Base-by-base conservation (phyloP, 1,140 invertebrate species). In the Penaeus japonicus region DNA sequence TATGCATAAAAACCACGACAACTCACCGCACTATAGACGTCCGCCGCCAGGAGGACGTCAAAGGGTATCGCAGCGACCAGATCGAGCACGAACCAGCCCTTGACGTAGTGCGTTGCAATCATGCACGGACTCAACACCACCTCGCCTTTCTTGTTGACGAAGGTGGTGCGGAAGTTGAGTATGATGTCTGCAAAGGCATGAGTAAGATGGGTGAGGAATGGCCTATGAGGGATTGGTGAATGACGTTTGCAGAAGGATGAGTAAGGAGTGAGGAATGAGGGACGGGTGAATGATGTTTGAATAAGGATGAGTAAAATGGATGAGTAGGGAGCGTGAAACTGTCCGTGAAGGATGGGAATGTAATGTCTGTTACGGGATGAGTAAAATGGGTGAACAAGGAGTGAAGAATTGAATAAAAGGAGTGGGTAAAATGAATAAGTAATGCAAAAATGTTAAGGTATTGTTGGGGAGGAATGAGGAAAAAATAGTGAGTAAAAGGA, bases 141-240 rank as follows among this genome's bases (percentile, higher is more conserved):
- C 94, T 99, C 98, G 85, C 99, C 98, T 93, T 99, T 99, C 92
- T 96, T 96, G 93, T 97, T 99, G 77, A 99, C 98, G 93, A 98
- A 99, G 30, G 99, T 99, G 84, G 99, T 99, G 84, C 98, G 96
- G 93, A 99, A 99, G 94, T 99, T 99, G 89, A 99, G 95, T 90
- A 99, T 93, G 92, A n/a, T 30, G 62, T 65, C n/a, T 24, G 62
- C n/a, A n/a, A 5, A n/a, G 62, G 20, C 18, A 7, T 5, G 5
- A 7, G 5, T 4, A 7, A 7, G 12, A 7, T 2, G 39, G 39
- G 39, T 47, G 39, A 47, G 7, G 7, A 47, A 39, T 2, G 4
- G n/a, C n/a, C 2, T 4, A 4, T 2, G 7, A 4, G 35, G 35
- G 2, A 7, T 2, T 2, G 35, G 35, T 4, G 35, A 7, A 39